A percentile compares a stretch with the other conserved stretches of the same genome.
Conservation (phyloP, 2,113 vertebrate genomes). For the Hemichromis elongatus region DNA sequence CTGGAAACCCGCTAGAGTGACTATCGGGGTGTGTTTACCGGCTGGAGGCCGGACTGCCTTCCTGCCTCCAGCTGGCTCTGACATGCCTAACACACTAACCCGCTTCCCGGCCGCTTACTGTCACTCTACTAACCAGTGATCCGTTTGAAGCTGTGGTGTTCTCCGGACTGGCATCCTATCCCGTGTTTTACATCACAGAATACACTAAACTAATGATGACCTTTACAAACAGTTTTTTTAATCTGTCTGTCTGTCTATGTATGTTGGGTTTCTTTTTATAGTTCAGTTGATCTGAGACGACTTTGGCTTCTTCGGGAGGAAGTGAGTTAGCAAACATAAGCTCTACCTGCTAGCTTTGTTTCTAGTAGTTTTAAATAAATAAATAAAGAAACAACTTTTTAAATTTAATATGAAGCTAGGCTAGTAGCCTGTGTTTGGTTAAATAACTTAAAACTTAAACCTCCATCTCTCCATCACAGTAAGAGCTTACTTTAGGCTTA, state of each 20-base stretch:
- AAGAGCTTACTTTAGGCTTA: background rate
- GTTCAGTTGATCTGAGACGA: background rate
- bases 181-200: background rate
- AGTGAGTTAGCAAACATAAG: background rate
- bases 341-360: background rate
- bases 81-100: constrained; percentile 48
- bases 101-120: constrained; percentile 11
- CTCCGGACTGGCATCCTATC: background rate
- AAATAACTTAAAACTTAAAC: background rate
- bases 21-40: no score
- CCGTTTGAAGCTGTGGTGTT: background rate
- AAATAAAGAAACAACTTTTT: background rate
- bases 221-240: background rate
- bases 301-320: background rate
- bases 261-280: background rate
- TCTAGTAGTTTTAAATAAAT: background rate
- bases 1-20: no score
- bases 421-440: background rate
- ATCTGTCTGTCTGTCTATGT: background rate
- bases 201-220: background rate
- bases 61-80: background rate
- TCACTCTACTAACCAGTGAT: background rate
- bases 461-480: background rate
- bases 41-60: no score
- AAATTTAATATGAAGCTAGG: background rate